phyloP scores from a whole-genome alignment of 2,888 invertebrate genomes.

The Rhaphigaster nebulosa region DNA sequence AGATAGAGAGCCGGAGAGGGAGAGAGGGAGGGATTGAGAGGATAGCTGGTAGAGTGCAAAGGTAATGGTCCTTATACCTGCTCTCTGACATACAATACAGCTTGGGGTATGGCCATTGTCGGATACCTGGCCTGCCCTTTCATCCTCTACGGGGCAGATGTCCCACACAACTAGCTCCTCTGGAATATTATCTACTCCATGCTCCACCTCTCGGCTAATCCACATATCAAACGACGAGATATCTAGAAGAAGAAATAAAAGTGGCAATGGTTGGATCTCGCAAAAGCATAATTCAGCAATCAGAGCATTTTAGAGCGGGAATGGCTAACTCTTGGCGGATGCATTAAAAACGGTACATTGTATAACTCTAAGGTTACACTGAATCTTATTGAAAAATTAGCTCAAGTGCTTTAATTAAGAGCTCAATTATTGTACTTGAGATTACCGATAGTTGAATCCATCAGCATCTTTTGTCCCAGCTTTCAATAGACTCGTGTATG shows the following conservation, averaged over 20 bases:
- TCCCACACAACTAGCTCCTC: slow-evolving; percentile 18
- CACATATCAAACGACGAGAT: neutral
- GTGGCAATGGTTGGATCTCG: neutral
- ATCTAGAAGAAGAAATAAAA: neutral
- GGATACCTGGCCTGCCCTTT: slow-evolving; percentile 51
- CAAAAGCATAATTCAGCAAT: neutral
- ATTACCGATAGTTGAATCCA: too few species aligned
- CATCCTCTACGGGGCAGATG: slow-evolving; percentile 38
- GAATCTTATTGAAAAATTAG: too few species aligned
- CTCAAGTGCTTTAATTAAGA: too few species aligned
- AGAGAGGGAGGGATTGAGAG: slow-evolving; percentile 39
- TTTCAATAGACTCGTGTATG: too few species aligned
- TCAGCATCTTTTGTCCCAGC: too few species aligned
- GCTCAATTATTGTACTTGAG: too few species aligned
- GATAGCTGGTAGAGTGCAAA: slow-evolving; percentile 45
- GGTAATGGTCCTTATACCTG: slow-evolving; percentile 55
- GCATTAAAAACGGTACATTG: too few species aligned
- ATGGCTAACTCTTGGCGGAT: neutral
- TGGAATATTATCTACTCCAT: slow-evolving; percentile 34
- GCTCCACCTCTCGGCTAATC: neutral
- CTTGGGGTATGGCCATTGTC: slow-evolving; percentile 50
- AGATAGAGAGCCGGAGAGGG: slow-evolving; percentile 3
- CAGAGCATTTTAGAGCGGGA: neutral
- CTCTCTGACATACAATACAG: slow-evolving; percentile 53
- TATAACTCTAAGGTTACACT: too few species aligned